Evolutionary conservation across 2,888 invertebrate species (phyloP), one percentile per base, ranked within the genome.

Genomic region (Ophion slaviceki): DNA sequence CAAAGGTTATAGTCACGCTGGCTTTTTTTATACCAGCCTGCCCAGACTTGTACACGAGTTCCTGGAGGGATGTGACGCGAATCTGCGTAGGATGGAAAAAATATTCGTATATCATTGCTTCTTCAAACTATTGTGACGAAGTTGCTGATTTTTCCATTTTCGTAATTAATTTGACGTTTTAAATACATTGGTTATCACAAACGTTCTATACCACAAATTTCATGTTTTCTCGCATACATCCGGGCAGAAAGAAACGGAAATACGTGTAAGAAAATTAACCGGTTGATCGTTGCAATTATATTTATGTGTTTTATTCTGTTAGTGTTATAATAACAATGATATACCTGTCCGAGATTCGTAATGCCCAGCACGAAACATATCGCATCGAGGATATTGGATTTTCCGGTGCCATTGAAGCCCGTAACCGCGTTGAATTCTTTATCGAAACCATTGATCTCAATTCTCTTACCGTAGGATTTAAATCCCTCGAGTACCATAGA

Each of bases 331-430:
- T 53, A 67, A 62, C 24, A 45, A n/a, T 72, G 11, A 94, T 95
- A 96, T 95, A 98, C 99, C 94, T 98, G 98, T 2, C 96, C 96
- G 87, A 99, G 95, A 94, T 99, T 99, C 24, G 97, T 96, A 77
- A 99, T 99, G 78, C 99, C 99, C 40, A 99, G 95, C 8, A 99
- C 97, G 94, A 99, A 99, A 94, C 99, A 99, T 94, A 99, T 99
- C 0, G 98, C 96, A 95, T 99, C 99, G 84, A 99, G 95, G 92
- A 99, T 98, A 92, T 99, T 99, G 0, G 99, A 99, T 94, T 99
- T 99, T 57, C 99, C 99, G 88, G 98, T 98, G 8, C 99, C 99
- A 94, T 99, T 99, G 70, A 99, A 95, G 0, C 99, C 99, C 17
- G 99, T 99, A 79, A 99, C 99, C 4, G 99, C 99, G 92, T 99